Conservation (phyloP, 2,797 vertebrate species). For the Triplophysa yarkandensis region DNA sequence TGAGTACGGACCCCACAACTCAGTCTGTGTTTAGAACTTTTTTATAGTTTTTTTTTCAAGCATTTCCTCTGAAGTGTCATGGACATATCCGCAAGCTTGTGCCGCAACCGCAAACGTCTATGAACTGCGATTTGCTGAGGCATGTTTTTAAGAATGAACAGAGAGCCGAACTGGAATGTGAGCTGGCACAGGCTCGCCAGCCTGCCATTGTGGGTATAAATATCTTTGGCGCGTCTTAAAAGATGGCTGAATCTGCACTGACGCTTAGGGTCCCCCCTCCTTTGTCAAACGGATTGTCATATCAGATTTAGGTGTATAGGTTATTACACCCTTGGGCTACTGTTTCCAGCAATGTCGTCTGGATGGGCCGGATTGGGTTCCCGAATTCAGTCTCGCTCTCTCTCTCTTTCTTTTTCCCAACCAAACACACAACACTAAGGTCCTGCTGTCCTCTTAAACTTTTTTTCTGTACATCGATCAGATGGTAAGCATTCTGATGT, state of each 20-base stretch:
- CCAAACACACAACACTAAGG: slow-evolving; percentile 44
- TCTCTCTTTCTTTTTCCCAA: slow-evolving; percentile 55
- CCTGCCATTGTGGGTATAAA: slow-evolving; percentile 83
- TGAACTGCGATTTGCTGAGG: slow-evolving; percentile 67
- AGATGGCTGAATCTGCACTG: slow-evolving; percentile 76
- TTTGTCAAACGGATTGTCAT: slow-evolving; percentile 81
- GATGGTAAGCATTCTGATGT: slow-evolving; percentile 11
- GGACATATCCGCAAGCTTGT: slow-evolving; percentile 16
- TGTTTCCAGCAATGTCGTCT: slow-evolving; percentile 74
- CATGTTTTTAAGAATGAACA: slow-evolving; percentile 77
- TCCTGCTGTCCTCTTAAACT: slow-evolving; percentile 62
- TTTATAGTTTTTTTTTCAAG: slow-evolving; percentile 8
- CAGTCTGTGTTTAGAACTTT: neutral
- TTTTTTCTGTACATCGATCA: slow-evolving; percentile 51
- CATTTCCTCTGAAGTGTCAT: slow-evolving; percentile 16
- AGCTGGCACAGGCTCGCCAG: slow-evolving; percentile 76
- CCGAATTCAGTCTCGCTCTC: slow-evolving; percentile 66
- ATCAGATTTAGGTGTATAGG: slow-evolving; percentile 86
- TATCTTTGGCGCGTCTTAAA: slow-evolving; percentile 74
- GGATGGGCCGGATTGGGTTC: slow-evolving; percentile 70
- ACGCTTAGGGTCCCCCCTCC: slow-evolving; percentile 68
- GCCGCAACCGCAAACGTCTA: slow-evolving; percentile 63
- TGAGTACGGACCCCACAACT: neutral
- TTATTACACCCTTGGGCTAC: slow-evolving; percentile 85
- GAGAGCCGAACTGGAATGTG: slow-evolving; percentile 73